phyloP scores from a whole-genome alignment of 2,113 vertebrate genomes.

The Seriola rivoliana region DNA sequence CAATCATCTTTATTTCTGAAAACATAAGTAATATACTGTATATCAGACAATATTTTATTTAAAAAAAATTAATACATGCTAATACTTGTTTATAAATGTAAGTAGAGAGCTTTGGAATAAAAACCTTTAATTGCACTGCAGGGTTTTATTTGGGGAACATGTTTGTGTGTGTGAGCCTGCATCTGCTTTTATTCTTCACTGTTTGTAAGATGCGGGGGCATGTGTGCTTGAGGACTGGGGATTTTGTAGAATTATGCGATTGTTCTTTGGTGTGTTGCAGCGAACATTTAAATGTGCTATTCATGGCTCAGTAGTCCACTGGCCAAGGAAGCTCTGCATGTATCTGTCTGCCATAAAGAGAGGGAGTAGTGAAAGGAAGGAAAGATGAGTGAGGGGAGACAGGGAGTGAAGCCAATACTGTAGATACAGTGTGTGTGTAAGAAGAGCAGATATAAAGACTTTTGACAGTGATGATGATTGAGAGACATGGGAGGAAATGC shows the following conservation, averaged over 20 bases:
- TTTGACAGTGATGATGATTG: conserved; percentile 40
- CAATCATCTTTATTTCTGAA: background rate
- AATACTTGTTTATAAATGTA: conserved; percentile 26
- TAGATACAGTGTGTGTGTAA: conserved; percentile 12
- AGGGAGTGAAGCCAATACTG: conserved; percentile 9
- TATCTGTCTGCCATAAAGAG: conserved; percentile 13
- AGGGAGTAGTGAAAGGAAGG: background rate
- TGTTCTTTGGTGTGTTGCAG: conserved; percentile 38
- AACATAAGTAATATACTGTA: background rate
- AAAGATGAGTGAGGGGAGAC: background rate
- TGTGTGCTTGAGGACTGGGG: conserved; percentile 42
- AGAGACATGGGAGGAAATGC: conserved; percentile 42
- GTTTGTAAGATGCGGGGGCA: conserved; percentile 49
- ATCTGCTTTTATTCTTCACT: conserved; percentile 40
- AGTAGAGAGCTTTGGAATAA: conserved; percentile 24
- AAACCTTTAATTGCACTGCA: conserved; percentile 27
- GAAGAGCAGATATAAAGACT: background rate
- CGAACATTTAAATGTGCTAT: conserved; percentile 7
- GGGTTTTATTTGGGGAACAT: conserved; percentile 24
- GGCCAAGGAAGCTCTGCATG: background rate
- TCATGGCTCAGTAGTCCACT: conserved; percentile 9
- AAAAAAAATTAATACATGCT: background rate
- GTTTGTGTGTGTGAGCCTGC: conserved; percentile 26
- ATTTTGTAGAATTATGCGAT: conserved; percentile 58
- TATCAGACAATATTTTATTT: background rate